phyloP scores from a whole-genome alignment of 2,797 vertebrate species.

The Schizothorax lantsangensis region DNA sequence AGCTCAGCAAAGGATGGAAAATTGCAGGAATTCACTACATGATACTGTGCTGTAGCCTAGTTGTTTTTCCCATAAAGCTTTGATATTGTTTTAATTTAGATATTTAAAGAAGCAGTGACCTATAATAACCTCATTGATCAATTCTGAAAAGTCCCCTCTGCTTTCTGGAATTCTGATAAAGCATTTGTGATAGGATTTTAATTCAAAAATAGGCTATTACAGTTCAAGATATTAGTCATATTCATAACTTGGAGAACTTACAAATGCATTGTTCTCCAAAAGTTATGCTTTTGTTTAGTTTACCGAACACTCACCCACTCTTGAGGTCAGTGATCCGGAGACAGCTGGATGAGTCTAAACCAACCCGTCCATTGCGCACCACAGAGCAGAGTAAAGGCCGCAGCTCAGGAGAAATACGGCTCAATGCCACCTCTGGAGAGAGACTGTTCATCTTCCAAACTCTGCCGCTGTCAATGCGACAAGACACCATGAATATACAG shows the following conservation, averaged over 20 bases:
- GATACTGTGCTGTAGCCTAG: background rate
- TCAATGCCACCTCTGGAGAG: constrained; percentile 94
- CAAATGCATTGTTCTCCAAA: background rate
- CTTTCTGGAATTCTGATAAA: background rate
- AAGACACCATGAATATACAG: constrained; percentile 10
- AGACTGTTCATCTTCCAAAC: constrained; percentile 82
- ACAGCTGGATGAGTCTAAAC: constrained; percentile 93
- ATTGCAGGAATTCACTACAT: background rate
- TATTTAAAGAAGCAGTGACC: background rate
- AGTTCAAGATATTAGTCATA: constrained; percentile 10
- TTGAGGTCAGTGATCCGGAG: constrained; percentile 97
- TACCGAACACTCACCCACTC: constrained; percentile 85
- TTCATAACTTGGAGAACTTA: background rate
- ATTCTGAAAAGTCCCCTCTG: background rate
- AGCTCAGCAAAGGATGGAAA: background rate
- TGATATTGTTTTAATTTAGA: background rate
- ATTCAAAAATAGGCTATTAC: background rate
- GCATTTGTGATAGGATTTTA: background rate
- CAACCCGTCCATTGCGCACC: constrained; percentile 93
- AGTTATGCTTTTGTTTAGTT: background rate
- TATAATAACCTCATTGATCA: background rate
- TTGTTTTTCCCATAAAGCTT: background rate
- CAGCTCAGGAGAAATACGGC: constrained; percentile 91
- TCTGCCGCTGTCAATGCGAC: background rate
- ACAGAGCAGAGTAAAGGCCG: constrained; percentile 91